Percentiles rank a stretch among this genome's conserved stretches.
These are phyloP conservation scores for Phrynocephalus vlangalii DNA, from an alignment of 2,797 vertebrate species.

Conservation along the genomic window DNA sequence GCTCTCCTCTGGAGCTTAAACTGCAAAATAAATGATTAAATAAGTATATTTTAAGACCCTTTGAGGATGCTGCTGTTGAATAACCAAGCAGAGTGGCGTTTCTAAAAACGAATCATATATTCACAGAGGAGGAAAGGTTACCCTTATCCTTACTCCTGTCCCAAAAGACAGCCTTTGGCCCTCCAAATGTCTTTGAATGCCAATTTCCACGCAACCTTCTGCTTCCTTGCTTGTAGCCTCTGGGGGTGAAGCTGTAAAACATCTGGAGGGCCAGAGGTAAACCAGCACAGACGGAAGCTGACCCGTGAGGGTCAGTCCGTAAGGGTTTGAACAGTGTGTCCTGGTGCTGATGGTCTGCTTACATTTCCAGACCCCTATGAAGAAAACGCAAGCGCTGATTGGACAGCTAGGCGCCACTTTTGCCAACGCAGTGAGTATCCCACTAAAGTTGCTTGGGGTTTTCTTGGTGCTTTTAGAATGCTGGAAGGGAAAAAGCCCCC, in stretches of 20 bases:
- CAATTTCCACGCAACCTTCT: no score
- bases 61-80: background rate
- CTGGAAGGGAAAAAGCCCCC: no score
- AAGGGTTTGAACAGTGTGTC: background rate
- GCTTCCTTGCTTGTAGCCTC: background rate
- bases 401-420: conserved; percentile 85
- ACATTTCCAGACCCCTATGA: conserved; percentile 80
- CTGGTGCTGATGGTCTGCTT: background rate
- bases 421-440: conserved; percentile 80
- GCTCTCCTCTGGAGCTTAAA: background rate
- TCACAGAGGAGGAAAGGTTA: no score
- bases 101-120: background rate
- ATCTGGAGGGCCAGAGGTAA: background rate
- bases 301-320: background rate
- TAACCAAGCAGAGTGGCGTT: no score
- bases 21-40: background rate
- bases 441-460: background rate
- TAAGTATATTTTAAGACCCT: background rate
- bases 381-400: conserved; percentile 83
- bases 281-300: no score
- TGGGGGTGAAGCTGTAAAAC: background rate
- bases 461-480: background rate
- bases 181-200: background rate
- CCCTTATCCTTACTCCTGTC: no score
- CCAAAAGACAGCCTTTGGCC: no score